These are phyloP conservation scores for Smittia aterrima DNA, from an alignment of 2,888 invertebrate genomes.

Conservation along the genomic window DNA sequence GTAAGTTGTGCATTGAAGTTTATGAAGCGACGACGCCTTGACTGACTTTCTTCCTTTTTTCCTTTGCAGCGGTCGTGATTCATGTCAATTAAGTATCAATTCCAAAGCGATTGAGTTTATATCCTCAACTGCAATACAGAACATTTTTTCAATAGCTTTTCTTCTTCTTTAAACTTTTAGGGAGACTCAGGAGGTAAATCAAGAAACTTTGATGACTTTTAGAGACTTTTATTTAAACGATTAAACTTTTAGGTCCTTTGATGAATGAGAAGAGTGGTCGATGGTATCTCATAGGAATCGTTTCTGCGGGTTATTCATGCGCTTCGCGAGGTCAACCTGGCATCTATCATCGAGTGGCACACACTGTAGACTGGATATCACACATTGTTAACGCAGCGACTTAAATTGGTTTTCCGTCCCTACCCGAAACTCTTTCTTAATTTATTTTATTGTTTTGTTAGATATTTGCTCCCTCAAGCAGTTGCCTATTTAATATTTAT, in stretches of 20 bases:
- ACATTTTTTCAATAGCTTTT: not conserved
- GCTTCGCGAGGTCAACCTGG: conserved; percentile 92
- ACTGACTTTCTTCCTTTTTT: not conserved
- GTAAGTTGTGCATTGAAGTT: not conserved
- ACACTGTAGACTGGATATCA: conserved; percentile 90
- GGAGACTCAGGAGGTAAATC: conserved; percentile 3
- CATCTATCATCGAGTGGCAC: conserved; percentile 89
- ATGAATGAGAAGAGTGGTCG: conserved; percentile 84
- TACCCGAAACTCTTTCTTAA: not conserved
- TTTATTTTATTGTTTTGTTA: conserved; percentile 5
- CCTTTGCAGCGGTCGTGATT: not conserved
- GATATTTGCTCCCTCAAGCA: not conserved
- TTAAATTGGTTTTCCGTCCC: not conserved
- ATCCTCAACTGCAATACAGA: not conserved
- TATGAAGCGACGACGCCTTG: not conserved
- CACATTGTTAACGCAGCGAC: conserved; percentile 55
- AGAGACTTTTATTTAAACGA: too few species aligned
- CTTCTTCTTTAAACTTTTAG: not conserved
- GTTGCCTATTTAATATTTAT: not conserved
- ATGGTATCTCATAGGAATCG: conserved; percentile 88
- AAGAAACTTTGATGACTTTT: not conserved
- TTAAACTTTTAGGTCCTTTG: conserved; percentile 64
- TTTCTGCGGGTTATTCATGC: conserved; percentile 91
- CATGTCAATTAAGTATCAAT: conserved; percentile 11
- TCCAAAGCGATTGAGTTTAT: not conserved